Base-by-base conservation (phyloP, 2,113 vertebrate genomes). In the Symphodus melops region DNA sequence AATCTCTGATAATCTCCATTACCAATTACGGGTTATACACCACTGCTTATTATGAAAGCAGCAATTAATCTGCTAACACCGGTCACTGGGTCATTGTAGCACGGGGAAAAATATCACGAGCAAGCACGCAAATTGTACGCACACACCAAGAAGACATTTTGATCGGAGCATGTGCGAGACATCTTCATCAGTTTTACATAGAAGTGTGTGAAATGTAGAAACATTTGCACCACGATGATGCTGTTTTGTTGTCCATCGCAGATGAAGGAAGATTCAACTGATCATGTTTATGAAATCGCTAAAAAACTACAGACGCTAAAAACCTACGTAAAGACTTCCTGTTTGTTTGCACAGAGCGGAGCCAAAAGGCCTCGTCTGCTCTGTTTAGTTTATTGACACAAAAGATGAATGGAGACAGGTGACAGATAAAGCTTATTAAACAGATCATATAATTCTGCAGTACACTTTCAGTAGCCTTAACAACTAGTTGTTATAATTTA, bases 1-100 rank as follows among this genome's bases (percentile, higher is more conserved):
- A 56, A 89, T 91, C 88, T 87, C 84, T 81, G 89, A 90, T 93
- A 91, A 92, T 91, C 91, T 86, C 84, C 85, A 90, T 86, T 80
- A 87, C 77, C 87, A 91, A 93, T 92, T 90, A 92, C 72, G 39
- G 77, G 68, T 72, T 77, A 89, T 89, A 87, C 44, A 64, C 84
- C 77, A 87, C 83, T 68, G 82, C 68, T 88, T 87, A 87, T 87
- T 84, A 88, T 71, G 68, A 82, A 93, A 81, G 76, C 84, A 89
- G 88, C 82, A 82, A 93, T 93, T 92, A 85, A 91, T 92, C 90
- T 87, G 69, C 75, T 68, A 74, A 86, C 66, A 85, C 77, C 48
- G 72, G 91, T 87, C 88, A 92, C 81, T 66, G 77, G 86, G 75
- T 90, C 85, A 88, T 41, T 11, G 46, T 53, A 65, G 64, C 42